These are phyloP conservation scores for Chrosomus eos DNA, from an alignment of 2,797 vertebrate species.

Conservation along the genomic window DNA sequence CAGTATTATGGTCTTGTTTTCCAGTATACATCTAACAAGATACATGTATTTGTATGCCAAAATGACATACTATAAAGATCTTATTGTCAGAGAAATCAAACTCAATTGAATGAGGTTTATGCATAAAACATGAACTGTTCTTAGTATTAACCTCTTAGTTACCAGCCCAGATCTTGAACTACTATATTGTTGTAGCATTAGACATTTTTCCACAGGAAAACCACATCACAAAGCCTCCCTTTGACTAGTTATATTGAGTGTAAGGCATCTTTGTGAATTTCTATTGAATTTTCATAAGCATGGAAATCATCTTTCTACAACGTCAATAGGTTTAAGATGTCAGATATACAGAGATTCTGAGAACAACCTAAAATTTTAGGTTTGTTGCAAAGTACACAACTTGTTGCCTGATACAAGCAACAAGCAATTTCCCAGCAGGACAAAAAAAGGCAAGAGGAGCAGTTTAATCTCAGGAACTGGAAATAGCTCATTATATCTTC, in stretches of 20 bases:
- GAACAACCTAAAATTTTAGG: background rate
- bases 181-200: background rate
- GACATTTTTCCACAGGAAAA: background rate
- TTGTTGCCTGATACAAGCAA: background rate
- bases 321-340: background rate
- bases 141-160: background rate
- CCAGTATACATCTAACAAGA: background rate
- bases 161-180: background rate
- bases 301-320: conserved; percentile 3
- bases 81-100: background rate
- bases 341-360: background rate
- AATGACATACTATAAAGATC: background rate
- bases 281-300: background rate
- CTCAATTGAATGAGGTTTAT: background rate
- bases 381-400: background rate
- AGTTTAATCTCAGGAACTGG: background rate
- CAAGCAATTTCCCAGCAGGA: background rate
- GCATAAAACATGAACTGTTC: background rate
- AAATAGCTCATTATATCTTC: conserved; percentile 14
- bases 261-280: background rate
- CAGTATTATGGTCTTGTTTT: background rate
- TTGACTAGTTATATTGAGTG: background rate
- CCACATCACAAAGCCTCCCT: background rate
- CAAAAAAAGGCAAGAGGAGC: background rate
- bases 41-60: background rate